These are phyloP conservation scores for Drosophila kanapiae DNA, from an alignment of 1,140 invertebrate genomes.

Conservation along the genomic window DNA sequence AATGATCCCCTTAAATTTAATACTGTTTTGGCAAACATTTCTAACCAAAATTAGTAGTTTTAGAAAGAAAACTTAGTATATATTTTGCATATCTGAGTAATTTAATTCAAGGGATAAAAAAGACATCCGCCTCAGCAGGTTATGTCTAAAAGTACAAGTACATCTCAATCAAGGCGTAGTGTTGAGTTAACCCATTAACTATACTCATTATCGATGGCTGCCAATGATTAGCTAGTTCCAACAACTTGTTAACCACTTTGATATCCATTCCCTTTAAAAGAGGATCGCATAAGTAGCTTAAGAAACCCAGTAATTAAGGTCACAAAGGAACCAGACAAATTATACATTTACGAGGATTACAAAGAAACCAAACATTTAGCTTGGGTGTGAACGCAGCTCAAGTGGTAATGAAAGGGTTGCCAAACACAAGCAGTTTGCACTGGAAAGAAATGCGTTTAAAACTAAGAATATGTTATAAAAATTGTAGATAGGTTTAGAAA, in stretches of 20 bases:
- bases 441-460: not conserved
- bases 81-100: not conserved
- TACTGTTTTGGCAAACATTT: not conserved
- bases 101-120: not conserved
- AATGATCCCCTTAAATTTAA: not conserved
- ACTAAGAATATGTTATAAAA: not conserved
- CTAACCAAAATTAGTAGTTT: too few relatives aligned
- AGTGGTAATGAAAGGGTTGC: slow-evolving; percentile 50
- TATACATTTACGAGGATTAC: slow-evolving; percentile 55
- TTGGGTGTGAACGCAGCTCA: slow-evolving; percentile 58
- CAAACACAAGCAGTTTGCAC: not conserved
- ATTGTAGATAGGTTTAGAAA: too few relatives aligned
- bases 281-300: slow-evolving; percentile 15
- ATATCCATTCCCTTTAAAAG: slow-evolving; percentile 9
- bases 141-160: not conserved
- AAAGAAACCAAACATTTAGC: slow-evolving; percentile 46
- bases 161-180: slow-evolving; percentile 25
- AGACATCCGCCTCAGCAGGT: not conserved
- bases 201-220: not conserved
- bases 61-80: too few relatives aligned
- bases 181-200: slow-evolving; percentile 3
- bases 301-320: slow-evolving; percentile 10
- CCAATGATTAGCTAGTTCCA: slow-evolving; percentile 11
- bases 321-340: slow-evolving; percentile 35
- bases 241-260: slow-evolving; percentile 32